These are phyloP conservation scores for Athalia cordata DNA, from an alignment of 2,888 invertebrate species.

Conservation along the genomic window DNA sequence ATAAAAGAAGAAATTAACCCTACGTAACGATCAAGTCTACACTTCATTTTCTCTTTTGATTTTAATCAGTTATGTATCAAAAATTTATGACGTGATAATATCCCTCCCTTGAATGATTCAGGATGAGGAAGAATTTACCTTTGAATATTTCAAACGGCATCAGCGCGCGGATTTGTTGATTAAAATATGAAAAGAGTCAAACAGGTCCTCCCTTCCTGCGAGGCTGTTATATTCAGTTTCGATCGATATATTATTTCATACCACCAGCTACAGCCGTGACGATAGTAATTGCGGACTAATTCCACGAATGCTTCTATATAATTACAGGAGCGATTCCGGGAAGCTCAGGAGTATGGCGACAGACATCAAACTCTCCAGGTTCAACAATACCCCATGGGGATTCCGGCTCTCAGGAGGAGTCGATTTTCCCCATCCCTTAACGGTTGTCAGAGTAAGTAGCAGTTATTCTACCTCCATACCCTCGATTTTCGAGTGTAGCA, in stretches of 20 bases:
- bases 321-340: conserved; percentile 12
- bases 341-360: conserved; percentile 51
- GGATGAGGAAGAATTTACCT: neutral
- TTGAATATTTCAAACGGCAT: neutral
- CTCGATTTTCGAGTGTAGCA: too few relatives aligned
- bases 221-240: too few relatives aligned
- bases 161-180: neutral
- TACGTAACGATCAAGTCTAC: neutral
- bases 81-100: too few relatives aligned
- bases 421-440: conserved; percentile 66
- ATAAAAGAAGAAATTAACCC: neutral
- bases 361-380: conserved; percentile 53
- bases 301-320: neutral
- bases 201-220: too few relatives aligned
- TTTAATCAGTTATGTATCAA: too few relatives aligned
- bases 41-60: conserved; percentile 1
- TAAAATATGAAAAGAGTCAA: too few relatives aligned
- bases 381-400: conserved; percentile 62
- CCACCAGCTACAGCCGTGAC: too few relatives aligned
- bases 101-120: neutral
- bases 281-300: conserved; percentile 5
- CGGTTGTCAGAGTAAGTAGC: conserved; percentile 67
- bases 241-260: too few relatives aligned
- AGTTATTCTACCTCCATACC: neutral
- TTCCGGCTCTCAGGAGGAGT: conserved; percentile 67